A percentile compares a stretch with the other conserved stretches of the same genome.
Conservation (phyloP, 2,888 invertebrate species). For the Noctua janthina region DNA sequence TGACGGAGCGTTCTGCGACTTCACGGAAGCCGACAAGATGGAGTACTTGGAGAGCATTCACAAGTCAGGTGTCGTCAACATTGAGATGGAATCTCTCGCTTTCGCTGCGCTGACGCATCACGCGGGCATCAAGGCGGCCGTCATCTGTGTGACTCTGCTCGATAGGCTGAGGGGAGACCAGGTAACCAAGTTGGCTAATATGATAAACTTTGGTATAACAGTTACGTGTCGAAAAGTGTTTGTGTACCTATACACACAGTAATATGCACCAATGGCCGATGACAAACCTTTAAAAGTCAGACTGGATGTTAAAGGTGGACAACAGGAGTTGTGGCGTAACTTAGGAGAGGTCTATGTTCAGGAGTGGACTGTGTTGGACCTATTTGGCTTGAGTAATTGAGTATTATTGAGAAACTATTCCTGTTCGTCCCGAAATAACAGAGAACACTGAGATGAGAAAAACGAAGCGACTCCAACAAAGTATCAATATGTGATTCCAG, state of each 20-base stretch:
- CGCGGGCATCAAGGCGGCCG: conserved; percentile 97
- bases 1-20: conserved; percentile 99
- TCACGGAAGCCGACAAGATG: conserved; percentile 97
- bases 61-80: conserved; percentile 96
- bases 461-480: neutral
- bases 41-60: conserved; percentile 94
- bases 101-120: conserved; percentile 98
- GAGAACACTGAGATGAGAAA: neutral
- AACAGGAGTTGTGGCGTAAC: neutral
- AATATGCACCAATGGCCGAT: neutral
- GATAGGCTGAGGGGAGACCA: conserved; percentile 98
- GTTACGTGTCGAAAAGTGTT: neutral
- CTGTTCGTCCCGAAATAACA: neutral
- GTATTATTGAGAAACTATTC: neutral
- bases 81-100: conserved; percentile 99
- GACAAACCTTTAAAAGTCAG: neutral
- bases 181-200: conserved; percentile 87
- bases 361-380: neutral
- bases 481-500: conserved; percentile 83
- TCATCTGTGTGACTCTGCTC: conserved; percentile 97
- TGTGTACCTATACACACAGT: neutral
- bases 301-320: neutral
- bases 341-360: neutral
- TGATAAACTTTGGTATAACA: neutral
- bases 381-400: neutral